Percentiles rank a stretch among this genome's conserved stretches.
These are phyloP conservation scores for Temnothorax ravouxi DNA, from an alignment of 2,888 invertebrate genomes.

Conservation along the genomic window DNA sequence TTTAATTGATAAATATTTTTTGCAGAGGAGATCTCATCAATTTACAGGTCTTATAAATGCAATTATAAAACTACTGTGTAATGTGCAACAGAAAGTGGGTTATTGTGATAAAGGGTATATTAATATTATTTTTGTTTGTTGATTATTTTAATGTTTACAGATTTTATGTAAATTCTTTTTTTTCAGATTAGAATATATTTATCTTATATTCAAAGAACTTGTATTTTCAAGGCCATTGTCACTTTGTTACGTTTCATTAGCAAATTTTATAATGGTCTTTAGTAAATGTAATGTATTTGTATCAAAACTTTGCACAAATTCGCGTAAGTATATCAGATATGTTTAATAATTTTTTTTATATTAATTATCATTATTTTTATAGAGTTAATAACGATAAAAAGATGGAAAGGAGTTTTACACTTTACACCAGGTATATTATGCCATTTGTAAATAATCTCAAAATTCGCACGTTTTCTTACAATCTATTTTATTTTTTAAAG, in stretches of 20 bases:
- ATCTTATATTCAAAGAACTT: conserved; percentile 82
- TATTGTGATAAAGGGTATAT: conserved; percentile 80
- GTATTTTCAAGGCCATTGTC: conserved; percentile 82
- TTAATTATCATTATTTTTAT: conserved; percentile 55
- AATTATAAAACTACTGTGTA: conserved; percentile 78
- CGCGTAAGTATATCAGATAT: conserved; percentile 74
- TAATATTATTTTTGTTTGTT: not conserved
- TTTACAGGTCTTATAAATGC: conserved; percentile 83
- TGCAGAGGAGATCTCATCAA: conserved; percentile 84
- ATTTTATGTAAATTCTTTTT: conserved; percentile 42
- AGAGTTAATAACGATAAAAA: conserved; percentile 72
- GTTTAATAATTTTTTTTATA: conserved; percentile 37
- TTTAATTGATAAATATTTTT: conserved; percentile 46
- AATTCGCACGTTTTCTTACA: conserved; percentile 8
- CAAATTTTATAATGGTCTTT: conserved; percentile 79
- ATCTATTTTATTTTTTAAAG: conserved; percentile 76
- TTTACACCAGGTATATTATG: conserved; percentile 79
- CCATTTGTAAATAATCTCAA: not conserved
- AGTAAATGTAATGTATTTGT: conserved; percentile 71
- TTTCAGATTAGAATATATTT: conserved; percentile 79
- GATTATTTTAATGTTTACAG: not conserved
- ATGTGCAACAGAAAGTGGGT: conserved; percentile 78
- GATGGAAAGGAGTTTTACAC: conserved; percentile 79
- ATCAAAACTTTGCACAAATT: conserved; percentile 75
- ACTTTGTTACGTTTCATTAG: conserved; percentile 78